These are phyloP conservation scores for Phyllotis vaccarum DNA, from an alignment of 2,797 vertebrate genomes.

Conservation along the genomic window DNA sequence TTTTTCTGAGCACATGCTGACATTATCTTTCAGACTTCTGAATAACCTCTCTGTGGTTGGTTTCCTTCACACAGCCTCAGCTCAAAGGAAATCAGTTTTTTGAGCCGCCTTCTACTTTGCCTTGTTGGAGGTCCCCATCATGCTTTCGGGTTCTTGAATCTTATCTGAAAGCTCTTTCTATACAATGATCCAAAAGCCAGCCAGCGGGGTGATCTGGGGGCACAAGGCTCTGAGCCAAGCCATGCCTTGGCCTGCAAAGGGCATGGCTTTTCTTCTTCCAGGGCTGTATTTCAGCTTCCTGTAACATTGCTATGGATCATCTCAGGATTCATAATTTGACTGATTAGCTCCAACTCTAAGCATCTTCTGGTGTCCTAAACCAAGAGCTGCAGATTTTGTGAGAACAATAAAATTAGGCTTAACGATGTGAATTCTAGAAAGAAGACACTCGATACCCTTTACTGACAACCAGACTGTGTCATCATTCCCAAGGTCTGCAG, in stretches of 20 bases:
- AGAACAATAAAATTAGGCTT: background rate
- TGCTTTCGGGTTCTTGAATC: background rate
- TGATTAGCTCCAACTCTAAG: background rate
- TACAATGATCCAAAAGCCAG: background rate
- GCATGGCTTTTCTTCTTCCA: background rate
- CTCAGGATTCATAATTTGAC: background rate
- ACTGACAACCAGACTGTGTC: background rate
- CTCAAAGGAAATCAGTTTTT: background rate
- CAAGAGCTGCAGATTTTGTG: background rate
- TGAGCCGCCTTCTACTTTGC: background rate
- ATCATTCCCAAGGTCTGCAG: background rate
- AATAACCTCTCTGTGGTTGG: rapidly evolving
- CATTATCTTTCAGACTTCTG: background rate
- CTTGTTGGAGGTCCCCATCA: background rate
- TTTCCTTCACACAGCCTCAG: background rate
- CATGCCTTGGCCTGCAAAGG: rapidly evolving
- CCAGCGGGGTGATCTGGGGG: rapidly evolving
- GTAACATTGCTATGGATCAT: rapidly evolving
- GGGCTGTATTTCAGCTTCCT: background rate
- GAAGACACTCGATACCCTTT: background rate
- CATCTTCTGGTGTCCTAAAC: background rate
- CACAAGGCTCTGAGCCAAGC: background rate
- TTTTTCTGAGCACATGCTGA: background rate
- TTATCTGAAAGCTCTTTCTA: background rate
- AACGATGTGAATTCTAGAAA: background rate